A percentile compares a stretch with the other conserved stretches of the same genome.
Evolutionary conservation across 2,888 invertebrate species (phyloP).

Genomic region (Iphiclides podalirius): DNA sequence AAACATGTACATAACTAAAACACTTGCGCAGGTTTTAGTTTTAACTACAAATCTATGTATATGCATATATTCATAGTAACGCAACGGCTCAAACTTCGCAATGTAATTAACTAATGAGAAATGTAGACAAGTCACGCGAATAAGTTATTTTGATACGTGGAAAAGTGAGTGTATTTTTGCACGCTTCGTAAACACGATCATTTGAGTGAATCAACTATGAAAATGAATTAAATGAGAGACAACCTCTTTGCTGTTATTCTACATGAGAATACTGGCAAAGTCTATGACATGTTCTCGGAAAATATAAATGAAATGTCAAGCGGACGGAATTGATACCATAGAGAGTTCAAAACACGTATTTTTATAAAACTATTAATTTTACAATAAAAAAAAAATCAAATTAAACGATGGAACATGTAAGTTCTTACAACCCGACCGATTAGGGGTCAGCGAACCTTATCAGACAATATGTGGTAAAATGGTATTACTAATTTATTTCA

Average conservation of each 20-base stretch:
- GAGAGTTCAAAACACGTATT: conserved; percentile 8
- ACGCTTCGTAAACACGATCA: not conserved
- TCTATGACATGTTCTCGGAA: conserved; percentile 11
- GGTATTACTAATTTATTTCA: not conserved
- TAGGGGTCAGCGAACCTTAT: conserved; percentile 2
- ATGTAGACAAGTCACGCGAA: conserved; percentile 17
- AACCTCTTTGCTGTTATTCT: not conserved
- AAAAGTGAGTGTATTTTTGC: conserved; percentile 3
- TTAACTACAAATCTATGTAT: not conserved
- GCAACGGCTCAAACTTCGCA: conserved; percentile 1
- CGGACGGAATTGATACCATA: conserved; percentile 16
- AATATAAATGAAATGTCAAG: conserved; percentile 13
- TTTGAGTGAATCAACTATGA: too few species aligned
- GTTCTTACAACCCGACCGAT: conserved; percentile 6
- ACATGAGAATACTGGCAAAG: conserved; percentile 8
- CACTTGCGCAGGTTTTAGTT: not conserved
- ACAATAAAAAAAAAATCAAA: conserved; percentile 17
- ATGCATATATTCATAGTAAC: conserved; percentile 2
- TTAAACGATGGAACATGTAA: conserved; percentile 21
- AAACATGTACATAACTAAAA: too few species aligned
- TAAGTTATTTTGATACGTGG: conserved; percentile 1
- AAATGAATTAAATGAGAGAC: not conserved
- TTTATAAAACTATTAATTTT: conserved; percentile 20
- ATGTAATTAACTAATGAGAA: conserved; percentile 11
- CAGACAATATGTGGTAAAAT: conserved; percentile 15